These are phyloP conservation scores for Linnaemya vulpina DNA, from an alignment of 2,888 invertebrate genomes.

Conservation along the genomic window DNA sequence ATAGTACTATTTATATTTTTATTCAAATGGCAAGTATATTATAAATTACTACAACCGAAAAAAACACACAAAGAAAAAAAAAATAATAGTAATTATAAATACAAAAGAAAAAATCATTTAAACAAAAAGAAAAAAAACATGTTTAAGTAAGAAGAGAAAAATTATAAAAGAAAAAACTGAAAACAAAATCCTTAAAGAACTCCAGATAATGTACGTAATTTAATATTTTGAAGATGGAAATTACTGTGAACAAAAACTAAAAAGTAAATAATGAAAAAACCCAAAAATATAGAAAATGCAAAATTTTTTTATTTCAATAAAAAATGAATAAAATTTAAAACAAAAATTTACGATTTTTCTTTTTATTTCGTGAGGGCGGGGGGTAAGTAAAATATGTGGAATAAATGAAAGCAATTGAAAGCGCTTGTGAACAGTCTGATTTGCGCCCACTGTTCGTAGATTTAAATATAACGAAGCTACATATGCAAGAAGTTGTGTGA, in stretches of 20 bases:
- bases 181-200: slow-evolving; percentile 62
- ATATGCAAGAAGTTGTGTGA: too few relatives aligned
- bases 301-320: slow-evolving; percentile 75
- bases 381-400: not conserved
- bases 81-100: slow-evolving; percentile 30
- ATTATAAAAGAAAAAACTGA: slow-evolving; percentile 56
- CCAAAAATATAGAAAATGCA: slow-evolving; percentile 72
- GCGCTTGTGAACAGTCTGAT: too few relatives aligned
- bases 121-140: slow-evolving; percentile 46
- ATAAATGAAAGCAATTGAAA: too few relatives aligned
- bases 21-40: slow-evolving; percentile 72
- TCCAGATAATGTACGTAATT: slow-evolving; percentile 79
- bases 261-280: slow-evolving; percentile 70
- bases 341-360: slow-evolving; percentile 38
- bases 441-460: too few relatives aligned
- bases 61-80: slow-evolving; percentile 9
- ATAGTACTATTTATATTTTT: slow-evolving; percentile 71
- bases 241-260: slow-evolving; percentile 79
- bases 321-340: slow-evolving; percentile 74
- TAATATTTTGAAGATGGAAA: slow-evolving; percentile 81
- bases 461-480: too few relatives aligned
- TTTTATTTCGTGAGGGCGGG: slow-evolving; percentile 21
- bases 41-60: slow-evolving; percentile 67
- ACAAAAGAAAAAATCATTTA: slow-evolving; percentile 61
- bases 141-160: slow-evolving; percentile 53